Conservation (phyloP, 1,140 invertebrate genomes). For the Galleria mellonella region DNA sequence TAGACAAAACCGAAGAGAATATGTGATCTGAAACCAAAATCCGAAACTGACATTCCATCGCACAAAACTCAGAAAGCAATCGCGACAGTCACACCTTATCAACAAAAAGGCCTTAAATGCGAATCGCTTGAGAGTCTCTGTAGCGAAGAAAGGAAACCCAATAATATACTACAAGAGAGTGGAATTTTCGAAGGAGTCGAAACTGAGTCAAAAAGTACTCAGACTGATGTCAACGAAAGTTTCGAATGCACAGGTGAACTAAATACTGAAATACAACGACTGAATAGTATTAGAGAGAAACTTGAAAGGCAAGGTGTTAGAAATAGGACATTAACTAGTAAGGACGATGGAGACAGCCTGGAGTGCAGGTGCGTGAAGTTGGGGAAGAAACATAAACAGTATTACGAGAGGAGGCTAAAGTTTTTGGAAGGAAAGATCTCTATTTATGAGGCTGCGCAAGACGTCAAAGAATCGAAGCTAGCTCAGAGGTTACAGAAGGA, state of each 20-base stretch:
- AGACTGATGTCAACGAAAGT: slow-evolving; percentile 72
- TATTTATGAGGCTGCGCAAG: slow-evolving; percentile 77
- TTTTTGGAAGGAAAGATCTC: slow-evolving; percentile 76
- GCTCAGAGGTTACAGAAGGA: slow-evolving; percentile 76
- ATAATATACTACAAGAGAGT: slow-evolving; percentile 76
- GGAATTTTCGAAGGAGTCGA: slow-evolving; percentile 78
- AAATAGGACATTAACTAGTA: slow-evolving; percentile 63
- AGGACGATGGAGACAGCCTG: slow-evolving; percentile 49
- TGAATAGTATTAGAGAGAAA: slow-evolving; percentile 74
- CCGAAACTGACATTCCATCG: slow-evolving; percentile 50
- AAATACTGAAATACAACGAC: slow-evolving; percentile 75
- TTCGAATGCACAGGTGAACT: slow-evolving; percentile 65
- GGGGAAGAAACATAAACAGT: slow-evolving; percentile 74
- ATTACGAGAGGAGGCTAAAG: slow-evolving; percentile 76
- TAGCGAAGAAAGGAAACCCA: slow-evolving; percentile 55
- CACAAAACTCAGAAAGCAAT: slow-evolving; percentile 68
- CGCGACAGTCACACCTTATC: slow-evolving; percentile 70
- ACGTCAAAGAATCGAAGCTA: slow-evolving; percentile 74
- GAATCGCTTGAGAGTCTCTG: slow-evolving; percentile 57
- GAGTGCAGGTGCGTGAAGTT: slow-evolving; percentile 66
- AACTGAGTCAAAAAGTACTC: slow-evolving; percentile 68
- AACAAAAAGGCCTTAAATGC: slow-evolving; percentile 63
- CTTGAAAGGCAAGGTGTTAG: slow-evolving; percentile 71
- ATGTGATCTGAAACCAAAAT: slow-evolving; percentile 54
- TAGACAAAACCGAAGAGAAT: slow-evolving; percentile 61